Conservation (phyloP, 2,888 invertebrate species). For the Eupithecia abbreviata region DNA sequence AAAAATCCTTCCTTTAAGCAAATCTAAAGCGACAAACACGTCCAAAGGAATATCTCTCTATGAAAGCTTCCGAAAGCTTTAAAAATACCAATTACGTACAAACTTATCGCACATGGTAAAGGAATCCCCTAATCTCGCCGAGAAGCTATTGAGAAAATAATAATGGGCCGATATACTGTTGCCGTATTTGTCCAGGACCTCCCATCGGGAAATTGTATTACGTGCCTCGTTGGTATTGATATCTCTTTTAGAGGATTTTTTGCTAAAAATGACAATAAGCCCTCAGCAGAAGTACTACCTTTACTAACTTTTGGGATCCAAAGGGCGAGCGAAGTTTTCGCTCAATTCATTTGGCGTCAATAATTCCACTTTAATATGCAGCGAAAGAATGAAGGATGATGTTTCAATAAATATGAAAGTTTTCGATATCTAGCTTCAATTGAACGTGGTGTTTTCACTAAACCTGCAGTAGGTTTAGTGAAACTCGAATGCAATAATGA, state of each 20-base stretch:
- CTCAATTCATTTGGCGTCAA: not conserved
- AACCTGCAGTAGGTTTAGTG: too few relatives aligned
- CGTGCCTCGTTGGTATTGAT: slow-evolving; percentile 4
- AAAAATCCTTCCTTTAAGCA: not conserved
- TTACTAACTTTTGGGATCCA: not conserved
- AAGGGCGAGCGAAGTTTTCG: not conserved
- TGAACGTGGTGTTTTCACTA: not conserved
- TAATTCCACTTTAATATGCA: not conserved
- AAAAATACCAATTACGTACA: not conserved
- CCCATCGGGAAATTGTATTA: not conserved
- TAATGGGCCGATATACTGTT: slow-evolving; percentile 4
- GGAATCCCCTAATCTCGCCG: slow-evolving; percentile 5
- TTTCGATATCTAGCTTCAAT: not conserved
- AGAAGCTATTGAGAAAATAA: slow-evolving; percentile 17
- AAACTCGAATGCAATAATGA: too few relatives aligned
- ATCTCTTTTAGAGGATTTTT: not conserved
- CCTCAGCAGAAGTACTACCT: not conserved
- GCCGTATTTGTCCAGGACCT: slow-evolving; percentile 9
- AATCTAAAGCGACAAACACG: not conserved
- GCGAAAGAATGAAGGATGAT: not conserved
- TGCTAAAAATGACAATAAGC: not conserved
- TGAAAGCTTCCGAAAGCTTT: not conserved
- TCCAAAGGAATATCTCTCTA: not conserved
- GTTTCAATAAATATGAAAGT: not conserved
- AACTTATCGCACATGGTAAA: not conserved